A percentile compares a stretch with the other conserved stretches of the same genome.
Evolutionary conservation across 2,888 invertebrate species (phyloP).

Genomic region (Temnothorax unifasciatus): DNA sequence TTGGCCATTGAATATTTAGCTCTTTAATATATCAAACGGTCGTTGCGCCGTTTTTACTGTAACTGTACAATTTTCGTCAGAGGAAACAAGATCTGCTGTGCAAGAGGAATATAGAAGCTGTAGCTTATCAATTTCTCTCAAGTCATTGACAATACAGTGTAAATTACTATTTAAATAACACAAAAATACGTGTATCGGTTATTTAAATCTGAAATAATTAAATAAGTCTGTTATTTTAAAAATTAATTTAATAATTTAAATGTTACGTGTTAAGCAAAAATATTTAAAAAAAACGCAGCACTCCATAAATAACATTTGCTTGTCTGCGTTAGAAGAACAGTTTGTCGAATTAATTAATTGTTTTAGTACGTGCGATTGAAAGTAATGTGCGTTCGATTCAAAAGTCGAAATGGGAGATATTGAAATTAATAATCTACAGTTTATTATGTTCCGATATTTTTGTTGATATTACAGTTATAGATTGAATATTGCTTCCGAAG

Average conservation of each 20-base stretch:
- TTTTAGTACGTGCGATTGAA: background rate
- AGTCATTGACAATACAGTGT: background rate
- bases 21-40: background rate
- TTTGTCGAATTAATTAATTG: conserved; percentile 3
- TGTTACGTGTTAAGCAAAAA: background rate
- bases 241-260: background rate
- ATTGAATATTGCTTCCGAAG: background rate
- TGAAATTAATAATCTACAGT: background rate
- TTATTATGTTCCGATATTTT: background rate
- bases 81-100: background rate
- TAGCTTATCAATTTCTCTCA: background rate
- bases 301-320: background rate
- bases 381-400: background rate
- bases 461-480: background rate
- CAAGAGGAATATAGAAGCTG: background rate
- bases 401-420: background rate
- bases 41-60: too few species aligned
- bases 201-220: conserved; percentile 17
- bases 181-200: background rate
- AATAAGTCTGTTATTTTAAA: background rate
- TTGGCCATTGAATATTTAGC: background rate
- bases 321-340: background rate
- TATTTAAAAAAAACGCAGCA: background rate
- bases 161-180: background rate
- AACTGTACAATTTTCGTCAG: background rate